Conservation (phyloP, 92 coral and sea anemone species). For the Pocillopora grandis region DNA sequence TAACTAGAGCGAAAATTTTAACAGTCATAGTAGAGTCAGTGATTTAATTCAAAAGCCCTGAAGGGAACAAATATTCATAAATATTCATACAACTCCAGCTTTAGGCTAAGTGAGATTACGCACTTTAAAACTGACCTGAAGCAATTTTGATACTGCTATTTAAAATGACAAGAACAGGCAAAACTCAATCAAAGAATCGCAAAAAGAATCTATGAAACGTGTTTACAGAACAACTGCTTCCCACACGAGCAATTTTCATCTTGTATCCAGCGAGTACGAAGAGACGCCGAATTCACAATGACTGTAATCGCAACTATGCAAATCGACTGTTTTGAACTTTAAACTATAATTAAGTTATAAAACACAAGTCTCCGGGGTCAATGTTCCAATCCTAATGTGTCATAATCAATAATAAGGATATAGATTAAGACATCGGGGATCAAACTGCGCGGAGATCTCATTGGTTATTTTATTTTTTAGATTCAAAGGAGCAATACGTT, state of each 20-base stretch:
- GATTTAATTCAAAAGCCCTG: not conserved
- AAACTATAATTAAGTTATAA: not conserved
- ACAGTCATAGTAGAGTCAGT: too few relatives aligned
- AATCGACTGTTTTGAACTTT: not conserved
- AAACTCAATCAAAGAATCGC: not conserved
- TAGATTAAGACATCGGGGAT: not conserved
- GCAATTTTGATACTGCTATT: too few relatives aligned
- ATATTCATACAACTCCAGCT: constrained; percentile 3
- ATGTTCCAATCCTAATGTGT: not conserved
- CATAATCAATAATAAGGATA: too few relatives aligned
- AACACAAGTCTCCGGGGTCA: constrained; percentile 9
- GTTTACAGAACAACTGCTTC: too few relatives aligned
- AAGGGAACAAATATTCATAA: not conserved
- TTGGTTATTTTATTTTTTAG: constrained; percentile 34
- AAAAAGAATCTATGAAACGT: not conserved
- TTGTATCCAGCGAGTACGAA: too few relatives aligned
- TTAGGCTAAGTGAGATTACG: not conserved
- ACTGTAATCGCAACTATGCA: not conserved
- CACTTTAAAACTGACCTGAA: too few relatives aligned
- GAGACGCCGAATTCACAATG: too few relatives aligned
- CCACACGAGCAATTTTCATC: too few relatives aligned
- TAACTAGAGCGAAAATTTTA: too few relatives aligned
- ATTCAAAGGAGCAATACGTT: constrained; percentile 29
- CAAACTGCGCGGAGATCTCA: constrained; percentile 6
- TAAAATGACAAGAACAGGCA: too few relatives aligned